A percentile compares a stretch with the other conserved stretches of the same genome.
Evolutionary conservation across 2,797 vertebrate species (phyloP).

Genomic region (Girardinus metallicus): DNA sequence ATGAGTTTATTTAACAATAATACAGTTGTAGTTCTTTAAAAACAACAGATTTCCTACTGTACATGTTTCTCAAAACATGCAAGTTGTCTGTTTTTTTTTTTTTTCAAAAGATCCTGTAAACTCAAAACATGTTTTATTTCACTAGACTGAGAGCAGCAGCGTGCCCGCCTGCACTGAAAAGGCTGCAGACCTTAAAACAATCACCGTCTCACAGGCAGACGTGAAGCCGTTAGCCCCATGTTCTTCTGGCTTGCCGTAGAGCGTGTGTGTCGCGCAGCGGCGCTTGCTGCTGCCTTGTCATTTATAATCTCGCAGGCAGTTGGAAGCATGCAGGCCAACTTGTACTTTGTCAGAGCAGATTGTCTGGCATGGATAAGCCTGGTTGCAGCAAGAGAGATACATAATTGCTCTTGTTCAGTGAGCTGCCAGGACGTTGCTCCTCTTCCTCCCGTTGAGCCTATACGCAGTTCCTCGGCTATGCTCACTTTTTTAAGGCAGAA

Average conservation of each 20-base stretch:
- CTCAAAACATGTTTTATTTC: neutral
- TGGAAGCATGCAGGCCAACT: constrained; percentile 67
- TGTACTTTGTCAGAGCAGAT: constrained; percentile 77
- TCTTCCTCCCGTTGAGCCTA: constrained; percentile 59
- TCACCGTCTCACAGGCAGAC: constrained; percentile 40
- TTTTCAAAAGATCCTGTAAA: neutral
- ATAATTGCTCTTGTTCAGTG: constrained; percentile 71
- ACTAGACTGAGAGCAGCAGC: neutral
- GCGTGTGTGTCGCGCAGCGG: constrained; percentile 60
- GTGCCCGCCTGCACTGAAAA: neutral
- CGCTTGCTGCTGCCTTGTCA: constrained; percentile 65
- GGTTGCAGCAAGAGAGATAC: constrained; percentile 53
- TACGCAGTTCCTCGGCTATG: constrained; percentile 63
- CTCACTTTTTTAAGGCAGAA: constrained; percentile 55
- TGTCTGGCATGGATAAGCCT: constrained; percentile 73
- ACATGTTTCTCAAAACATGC: neutral
- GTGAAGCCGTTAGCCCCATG: constrained; percentile 36
- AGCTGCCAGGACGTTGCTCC: constrained; percentile 67
- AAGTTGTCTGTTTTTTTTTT: neutral
- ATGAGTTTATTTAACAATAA: neutral
- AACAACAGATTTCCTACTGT: neutral
- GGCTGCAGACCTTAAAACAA: constrained; percentile 17
- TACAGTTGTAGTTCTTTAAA: neutral
- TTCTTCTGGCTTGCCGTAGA: constrained; percentile 45
- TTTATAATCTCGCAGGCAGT: constrained; percentile 76